Percentiles rank a stretch among this genome's conserved stretches.
phyloP scores from a whole-genome alignment of 2,797 vertebrate genomes.

The Coendou prehensilis region DNA sequence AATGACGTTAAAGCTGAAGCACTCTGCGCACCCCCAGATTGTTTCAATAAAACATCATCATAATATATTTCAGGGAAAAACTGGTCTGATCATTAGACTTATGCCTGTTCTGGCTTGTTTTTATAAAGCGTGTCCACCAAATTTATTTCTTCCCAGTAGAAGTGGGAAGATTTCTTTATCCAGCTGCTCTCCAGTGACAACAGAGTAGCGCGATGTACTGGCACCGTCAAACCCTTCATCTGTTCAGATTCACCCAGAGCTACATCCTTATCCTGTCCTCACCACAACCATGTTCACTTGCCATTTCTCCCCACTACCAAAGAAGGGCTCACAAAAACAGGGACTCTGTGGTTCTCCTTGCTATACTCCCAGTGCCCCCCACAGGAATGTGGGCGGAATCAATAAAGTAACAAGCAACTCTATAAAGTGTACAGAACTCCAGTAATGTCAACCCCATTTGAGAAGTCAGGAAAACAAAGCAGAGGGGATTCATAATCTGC shows the following conservation, averaged over 20 bases:
- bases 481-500: not conserved
- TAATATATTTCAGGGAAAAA: not conserved
- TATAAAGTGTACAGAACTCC: not conserved
- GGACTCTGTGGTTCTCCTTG: not conserved
- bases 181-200: not conserved
- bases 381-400: not conserved
- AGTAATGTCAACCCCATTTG: not conserved
- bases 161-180: not conserved
- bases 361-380: not conserved
- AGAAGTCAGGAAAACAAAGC: slow-evolving; percentile 20
- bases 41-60: not conserved
- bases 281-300: not conserved
- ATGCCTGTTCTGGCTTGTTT: not conserved
- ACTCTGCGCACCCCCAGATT: not conserved
- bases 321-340: not conserved
- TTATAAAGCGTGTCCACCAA: not conserved
- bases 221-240: not conserved
- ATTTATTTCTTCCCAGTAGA: not conserved
- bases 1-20: not conserved
- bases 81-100: not conserved
- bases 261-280: not conserved
- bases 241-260: not conserved
- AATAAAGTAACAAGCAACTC: not conserved
- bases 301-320: not conserved
- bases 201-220: not conserved